Evolutionary conservation across 2,888 invertebrate genomes (phyloP).

Genomic region (Notocelia uddmanniana): DNA sequence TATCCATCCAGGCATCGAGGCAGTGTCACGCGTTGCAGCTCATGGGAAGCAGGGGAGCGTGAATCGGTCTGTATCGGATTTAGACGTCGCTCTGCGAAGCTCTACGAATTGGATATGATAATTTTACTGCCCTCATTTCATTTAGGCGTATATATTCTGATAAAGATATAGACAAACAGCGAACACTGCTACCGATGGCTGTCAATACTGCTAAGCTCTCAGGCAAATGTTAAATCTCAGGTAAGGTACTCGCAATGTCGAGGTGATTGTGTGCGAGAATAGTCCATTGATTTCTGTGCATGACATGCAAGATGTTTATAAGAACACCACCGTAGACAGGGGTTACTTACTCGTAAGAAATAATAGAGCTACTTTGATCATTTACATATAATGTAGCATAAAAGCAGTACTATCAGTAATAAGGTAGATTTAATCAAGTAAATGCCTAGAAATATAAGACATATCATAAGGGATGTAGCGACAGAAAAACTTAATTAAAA

Average conservation of each 20-base stretch:
- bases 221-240: not conserved
- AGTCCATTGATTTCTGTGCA: not conserved
- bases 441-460: too few species aligned
- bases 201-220: slow-evolving; percentile 3
- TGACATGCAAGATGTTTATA: too few species aligned
- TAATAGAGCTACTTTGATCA: too few species aligned
- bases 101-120: slow-evolving; percentile 48
- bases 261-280: not conserved
- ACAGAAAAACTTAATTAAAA: too few species aligned
- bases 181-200: not conserved
- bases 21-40: slow-evolving; percentile 52
- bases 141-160: not conserved
- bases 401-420: too few species aligned
- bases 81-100: slow-evolving; percentile 53
- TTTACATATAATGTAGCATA: too few species aligned
- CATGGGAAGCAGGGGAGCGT: slow-evolving; percentile 52
- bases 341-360: too few species aligned
- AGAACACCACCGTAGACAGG: too few species aligned
- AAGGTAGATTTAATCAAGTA: too few species aligned
- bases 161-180: not conserved
- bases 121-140: slow-evolving; percentile 4
- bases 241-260: not conserved
- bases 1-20: slow-evolving; percentile 50
- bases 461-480: too few species aligned
- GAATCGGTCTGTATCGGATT: slow-evolving; percentile 55